Percentiles rank a stretch among this genome's conserved stretches.
These are phyloP conservation scores for Malacosoma neustria DNA, from an alignment of 2,888 invertebrate species.

Conservation along the genomic window DNA sequence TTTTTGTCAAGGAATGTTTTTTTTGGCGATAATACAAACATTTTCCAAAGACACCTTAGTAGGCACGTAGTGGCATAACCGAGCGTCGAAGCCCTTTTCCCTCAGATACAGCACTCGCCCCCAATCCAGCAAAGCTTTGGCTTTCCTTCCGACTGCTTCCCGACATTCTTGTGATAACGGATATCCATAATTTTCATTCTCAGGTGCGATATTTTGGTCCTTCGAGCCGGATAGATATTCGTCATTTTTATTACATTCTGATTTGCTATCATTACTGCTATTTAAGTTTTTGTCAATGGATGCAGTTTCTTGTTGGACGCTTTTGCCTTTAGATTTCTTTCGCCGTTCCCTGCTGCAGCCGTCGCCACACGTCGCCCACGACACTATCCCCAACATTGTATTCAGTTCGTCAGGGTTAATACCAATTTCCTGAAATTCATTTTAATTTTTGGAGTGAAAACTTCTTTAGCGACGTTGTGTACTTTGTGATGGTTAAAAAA, in stretches of 20 bases:
- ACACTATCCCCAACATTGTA: constrained; percentile 85
- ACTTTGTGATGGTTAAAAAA: no score
- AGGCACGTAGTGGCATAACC: constrained; percentile 79
- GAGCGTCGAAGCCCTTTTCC: constrained; percentile 72
- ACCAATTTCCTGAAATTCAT: constrained; percentile 56
- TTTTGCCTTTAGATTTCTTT: neutral
- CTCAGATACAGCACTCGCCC: constrained; percentile 79
- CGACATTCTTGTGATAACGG: constrained; percentile 11
- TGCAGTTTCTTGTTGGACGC: neutral
- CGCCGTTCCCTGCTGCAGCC: constrained; percentile 73
- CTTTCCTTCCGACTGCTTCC: constrained; percentile 77
- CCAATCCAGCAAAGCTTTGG: constrained; percentile 86
- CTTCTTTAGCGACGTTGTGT: no score
- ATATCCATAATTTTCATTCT: neutral
- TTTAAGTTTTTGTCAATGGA: neutral
- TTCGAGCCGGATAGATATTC: neutral
- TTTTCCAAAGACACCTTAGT: constrained; percentile 83
- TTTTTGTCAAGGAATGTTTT: no score
- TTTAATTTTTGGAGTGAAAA: neutral
- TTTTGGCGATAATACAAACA: constrained; percentile 80
- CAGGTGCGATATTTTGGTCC: neutral
- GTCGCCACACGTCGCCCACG: constrained; percentile 92
- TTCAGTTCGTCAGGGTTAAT: constrained; percentile 79
- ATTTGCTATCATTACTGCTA: neutral
- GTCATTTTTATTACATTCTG: neutral